A percentile compares a stretch with the other conserved stretches of the same genome.
These are phyloP conservation scores for Percopsis omiscomaycus DNA, from an alignment of 2,797 vertebrate species.

Conservation along the genomic window DNA sequence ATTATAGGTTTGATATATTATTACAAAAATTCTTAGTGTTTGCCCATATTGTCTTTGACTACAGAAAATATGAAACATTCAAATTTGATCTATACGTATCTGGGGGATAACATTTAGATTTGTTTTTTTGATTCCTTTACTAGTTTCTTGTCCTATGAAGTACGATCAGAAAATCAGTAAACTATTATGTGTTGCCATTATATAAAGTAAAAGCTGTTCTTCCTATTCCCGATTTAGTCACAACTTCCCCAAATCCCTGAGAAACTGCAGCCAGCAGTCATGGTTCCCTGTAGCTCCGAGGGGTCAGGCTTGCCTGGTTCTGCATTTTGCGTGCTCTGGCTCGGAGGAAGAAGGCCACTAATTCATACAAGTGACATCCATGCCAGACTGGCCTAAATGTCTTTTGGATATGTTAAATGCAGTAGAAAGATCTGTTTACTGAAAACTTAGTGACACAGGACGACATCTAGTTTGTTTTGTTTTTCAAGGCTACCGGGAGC, in stretches of 20 bases:
- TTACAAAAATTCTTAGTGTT: not conserved
- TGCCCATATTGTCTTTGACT: not conserved
- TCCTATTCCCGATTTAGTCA: slow-evolving; percentile 80
- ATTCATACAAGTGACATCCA: not conserved
- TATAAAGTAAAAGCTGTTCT: slow-evolving; percentile 78
- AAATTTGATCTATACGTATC: slow-evolving; percentile 3
- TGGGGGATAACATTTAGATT: slow-evolving; percentile 9
- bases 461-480: too few species aligned
- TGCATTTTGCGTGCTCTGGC: not conserved
- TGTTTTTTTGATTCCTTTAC: slow-evolving; percentile 43
- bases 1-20: not conserved
- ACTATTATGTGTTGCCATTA: slow-evolving; percentile 81
- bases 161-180: slow-evolving; percentile 80
- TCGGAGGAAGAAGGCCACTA: not conserved
- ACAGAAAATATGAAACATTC: not conserved
- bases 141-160: slow-evolving; percentile 61
- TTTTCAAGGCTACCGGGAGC: too few species aligned
- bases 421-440: too few species aligned
- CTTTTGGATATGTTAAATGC: too few species aligned
- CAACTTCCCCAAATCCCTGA: slow-evolving; percentile 84
- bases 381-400: too few species aligned
- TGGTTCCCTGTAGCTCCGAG: slow-evolving; percentile 71
- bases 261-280: slow-evolving; percentile 63
- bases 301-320: slow-evolving; percentile 38
- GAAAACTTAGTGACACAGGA: too few species aligned